phyloP scores from a whole-genome alignment of 1,140 invertebrate species.

The Drosophila pseudoananassae region DNA sequence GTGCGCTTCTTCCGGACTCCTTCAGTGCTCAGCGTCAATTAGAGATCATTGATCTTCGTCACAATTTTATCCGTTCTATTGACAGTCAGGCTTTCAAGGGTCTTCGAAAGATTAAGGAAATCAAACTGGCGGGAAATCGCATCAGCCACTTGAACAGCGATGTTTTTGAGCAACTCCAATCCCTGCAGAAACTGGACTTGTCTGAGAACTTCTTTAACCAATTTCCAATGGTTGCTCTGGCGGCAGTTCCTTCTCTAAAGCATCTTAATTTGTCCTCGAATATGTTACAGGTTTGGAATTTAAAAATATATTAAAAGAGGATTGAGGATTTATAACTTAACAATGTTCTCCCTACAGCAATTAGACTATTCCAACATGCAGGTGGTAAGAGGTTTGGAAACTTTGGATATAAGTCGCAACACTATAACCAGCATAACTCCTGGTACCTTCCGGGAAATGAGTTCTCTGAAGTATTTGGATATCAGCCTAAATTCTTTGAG shows the following conservation, averaged over 20 bases:
- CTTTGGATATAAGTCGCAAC: slow-evolving; percentile 93
- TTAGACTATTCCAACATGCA: slow-evolving; percentile 89
- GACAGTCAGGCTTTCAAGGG: slow-evolving; percentile 90
- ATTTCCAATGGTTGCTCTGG: slow-evolving; percentile 91
- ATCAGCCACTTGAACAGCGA: slow-evolving; percentile 92
- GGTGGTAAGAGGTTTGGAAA: slow-evolving; percentile 88
- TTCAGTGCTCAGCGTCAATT: slow-evolving; percentile 88
- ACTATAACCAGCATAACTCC: slow-evolving; percentile 91
- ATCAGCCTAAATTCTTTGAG: slow-evolving; percentile 93
- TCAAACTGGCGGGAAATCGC: slow-evolving; percentile 91
- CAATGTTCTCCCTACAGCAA: slow-evolving; percentile 75
- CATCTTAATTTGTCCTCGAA: slow-evolving; percentile 93
- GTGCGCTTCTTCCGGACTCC: slow-evolving; percentile 86
- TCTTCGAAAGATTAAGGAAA: slow-evolving; percentile 87
- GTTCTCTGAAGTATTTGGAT: slow-evolving; percentile 89
- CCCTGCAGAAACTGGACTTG: slow-evolving; percentile 91
- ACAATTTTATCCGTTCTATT: slow-evolving; percentile 90
- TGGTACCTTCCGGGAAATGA: slow-evolving; percentile 91
- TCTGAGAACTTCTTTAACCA: slow-evolving; percentile 93
- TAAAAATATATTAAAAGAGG: not conserved
- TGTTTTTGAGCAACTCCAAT: slow-evolving; percentile 89
- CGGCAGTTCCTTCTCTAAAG: slow-evolving; percentile 88
- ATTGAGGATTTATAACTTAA: not conserved
- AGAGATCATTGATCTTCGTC: slow-evolving; percentile 90
- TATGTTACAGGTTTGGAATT: slow-evolving; percentile 86